These are phyloP conservation scores for Lepisosteus oculatus DNA, from an alignment of 2,113 vertebrate genomes.

Conservation along the genomic window DNA sequence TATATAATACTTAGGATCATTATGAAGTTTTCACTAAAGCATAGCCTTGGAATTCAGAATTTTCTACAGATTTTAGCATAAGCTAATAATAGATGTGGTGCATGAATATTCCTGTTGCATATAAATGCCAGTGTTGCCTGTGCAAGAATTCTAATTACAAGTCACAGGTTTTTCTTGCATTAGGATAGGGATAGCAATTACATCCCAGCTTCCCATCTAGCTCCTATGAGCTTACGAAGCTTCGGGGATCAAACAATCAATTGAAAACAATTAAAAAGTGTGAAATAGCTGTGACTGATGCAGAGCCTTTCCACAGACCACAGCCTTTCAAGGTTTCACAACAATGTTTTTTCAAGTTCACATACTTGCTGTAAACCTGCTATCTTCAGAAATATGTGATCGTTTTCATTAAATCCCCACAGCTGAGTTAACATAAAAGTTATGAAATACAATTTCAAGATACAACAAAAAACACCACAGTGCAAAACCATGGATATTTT, in stretches of 20 bases:
- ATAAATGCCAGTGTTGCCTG: background rate
- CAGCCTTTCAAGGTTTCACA: background rate
- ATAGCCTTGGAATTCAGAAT: background rate
- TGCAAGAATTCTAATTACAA: background rate
- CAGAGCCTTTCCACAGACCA: background rate
- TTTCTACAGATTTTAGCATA: background rate
- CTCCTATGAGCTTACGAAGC: slow-evolving; percentile 9
- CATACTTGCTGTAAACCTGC: background rate
- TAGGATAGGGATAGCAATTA: slow-evolving; percentile 11
- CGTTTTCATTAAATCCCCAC: background rate
- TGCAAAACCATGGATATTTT: no score
- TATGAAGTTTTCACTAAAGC: background rate
- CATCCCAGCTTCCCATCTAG: slow-evolving; percentile 4
- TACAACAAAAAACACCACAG: no score
- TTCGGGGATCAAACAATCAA: slow-evolving; percentile 13
- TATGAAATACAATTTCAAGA: background rate
- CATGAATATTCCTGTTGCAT: background rate
- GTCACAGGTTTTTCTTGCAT: background rate
- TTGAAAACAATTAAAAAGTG: slow-evolving; percentile 21
- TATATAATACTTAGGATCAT: background rate
- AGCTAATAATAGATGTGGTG: no score
- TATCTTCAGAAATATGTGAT: background rate
- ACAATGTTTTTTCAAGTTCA: background rate
- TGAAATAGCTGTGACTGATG: slow-evolving; percentile 12
- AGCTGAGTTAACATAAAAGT: background rate